Percentiles rank a stretch among this genome's conserved stretches.
Conservation (phyloP, 2,113 vertebrate genomes). For the Xyrauchen texanus region DNA sequence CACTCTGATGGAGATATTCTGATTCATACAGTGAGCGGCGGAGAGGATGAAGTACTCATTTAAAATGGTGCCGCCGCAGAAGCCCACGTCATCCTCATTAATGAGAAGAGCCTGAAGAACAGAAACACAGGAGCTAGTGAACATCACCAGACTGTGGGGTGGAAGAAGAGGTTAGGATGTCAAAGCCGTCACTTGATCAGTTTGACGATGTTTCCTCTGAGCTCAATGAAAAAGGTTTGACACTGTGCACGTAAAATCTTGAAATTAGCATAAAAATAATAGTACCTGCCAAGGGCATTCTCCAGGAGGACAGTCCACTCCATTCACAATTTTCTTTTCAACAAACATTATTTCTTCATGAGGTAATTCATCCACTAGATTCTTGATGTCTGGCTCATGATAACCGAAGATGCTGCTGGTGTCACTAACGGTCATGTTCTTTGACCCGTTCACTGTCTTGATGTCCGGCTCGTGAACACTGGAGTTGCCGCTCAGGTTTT, state of each 20-base stretch:
- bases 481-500: no score
- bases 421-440: background rate
- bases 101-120: constrained; percentile 83
- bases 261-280: no score
- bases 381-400: rapidly evolving
- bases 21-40: constrained; percentile 88
- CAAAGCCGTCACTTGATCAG: no score
- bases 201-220: no score
- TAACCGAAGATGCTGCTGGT: background rate
- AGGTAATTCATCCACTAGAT: background rate
- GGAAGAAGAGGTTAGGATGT: no score
- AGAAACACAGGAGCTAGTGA: background rate
- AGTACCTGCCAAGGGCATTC: constrained; percentile 95
- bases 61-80: constrained; percentile 92
- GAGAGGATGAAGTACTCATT: constrained; percentile 80
- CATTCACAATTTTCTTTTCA: constrained; percentile 75
- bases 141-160: background rate
- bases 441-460: background rate
- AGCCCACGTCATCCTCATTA: constrained; percentile 72
- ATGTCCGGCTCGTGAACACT: no score
- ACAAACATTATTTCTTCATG: rapidly evolving
- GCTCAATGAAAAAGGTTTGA: no score
- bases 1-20: constrained; percentile 75
- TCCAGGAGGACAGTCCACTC: constrained; percentile 77
- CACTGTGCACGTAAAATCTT: no score